Conservation (phyloP, 2,113 vertebrate species). For the Naja naja region DNA sequence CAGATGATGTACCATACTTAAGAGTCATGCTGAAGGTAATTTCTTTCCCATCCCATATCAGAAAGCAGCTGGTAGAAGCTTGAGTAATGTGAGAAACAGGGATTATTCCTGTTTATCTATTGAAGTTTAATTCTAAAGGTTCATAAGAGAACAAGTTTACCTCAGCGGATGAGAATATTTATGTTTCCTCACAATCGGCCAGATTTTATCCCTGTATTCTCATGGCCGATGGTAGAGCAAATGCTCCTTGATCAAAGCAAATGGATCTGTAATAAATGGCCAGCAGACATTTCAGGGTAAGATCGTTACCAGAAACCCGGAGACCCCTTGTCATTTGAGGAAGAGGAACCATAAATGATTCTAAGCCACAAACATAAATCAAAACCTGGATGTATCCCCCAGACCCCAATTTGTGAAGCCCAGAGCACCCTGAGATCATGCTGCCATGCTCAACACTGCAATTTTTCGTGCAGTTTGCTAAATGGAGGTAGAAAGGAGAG, state of each 20-base stretch:
- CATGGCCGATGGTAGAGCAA: background rate
- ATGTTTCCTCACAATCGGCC: background rate
- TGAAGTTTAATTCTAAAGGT: background rate
- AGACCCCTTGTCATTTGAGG: background rate
- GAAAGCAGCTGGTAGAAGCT: background rate
- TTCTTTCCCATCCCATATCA: background rate
- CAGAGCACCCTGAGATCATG: background rate
- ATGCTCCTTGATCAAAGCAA: background rate
- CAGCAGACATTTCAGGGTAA: background rate
- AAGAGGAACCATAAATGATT: background rate
- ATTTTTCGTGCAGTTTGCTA: background rate
- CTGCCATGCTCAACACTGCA: background rate
- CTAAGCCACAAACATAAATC: background rate
- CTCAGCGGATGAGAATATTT: background rate
- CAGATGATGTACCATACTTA: background rate
- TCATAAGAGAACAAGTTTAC: background rate
- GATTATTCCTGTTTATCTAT: background rate
- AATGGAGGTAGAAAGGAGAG: background rate
- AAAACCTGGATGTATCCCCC: background rate
- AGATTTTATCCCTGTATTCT: background rate
- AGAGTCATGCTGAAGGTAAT: background rate
- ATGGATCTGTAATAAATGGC: background rate
- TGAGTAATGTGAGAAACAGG: background rate
- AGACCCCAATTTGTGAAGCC: background rate
- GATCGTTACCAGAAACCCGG: background rate